Base-by-base conservation (phyloP, 2,888 invertebrate genomes). In the Pedicia rivosa region DNA sequence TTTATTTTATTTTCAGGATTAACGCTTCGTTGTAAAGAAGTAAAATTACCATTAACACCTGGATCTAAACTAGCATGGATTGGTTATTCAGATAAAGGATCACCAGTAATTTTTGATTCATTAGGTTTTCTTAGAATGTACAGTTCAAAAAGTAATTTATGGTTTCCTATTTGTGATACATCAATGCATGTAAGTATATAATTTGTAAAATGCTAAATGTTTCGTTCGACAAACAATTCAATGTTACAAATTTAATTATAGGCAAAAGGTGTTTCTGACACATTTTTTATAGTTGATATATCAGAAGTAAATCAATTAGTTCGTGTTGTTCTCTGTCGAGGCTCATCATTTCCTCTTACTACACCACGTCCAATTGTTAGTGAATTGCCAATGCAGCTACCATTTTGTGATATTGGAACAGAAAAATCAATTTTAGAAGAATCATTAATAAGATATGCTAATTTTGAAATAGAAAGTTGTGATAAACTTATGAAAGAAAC, bases 361-460 rank as follows among this genome's bases (percentile, higher is more conserved):
- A 74, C 77, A 15, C 94, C 94, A 0, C 71, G 83, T 36, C 94
- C 94, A 2, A 79, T 80, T 42, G 67, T 90, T 5, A 67, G 72
- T 10, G 79, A 90, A 52, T 54, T 92, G 43, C 67, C 75, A 3
- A 67, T 87, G 50, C 70, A 72, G 57, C 70, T 86, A 38, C 83
- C 86, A 1, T 55, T 88, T 2, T 87, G 86, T 57, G 83, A 86
- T 51, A 50, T 72, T 45, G 72, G 73, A 13, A 70, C 75, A 0
- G 90, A 92, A 52, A 90, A 90, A 57, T 71, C 80, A 2, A 72
- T 75, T 46, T 66, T 82, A 45, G 94, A 94, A 65, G 81, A 83
- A 50, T 67, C 69, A 44, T 49, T 83, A 25, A 68, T 76, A 44
- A 69, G 76, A 3, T 69, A 74, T 59, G 70, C 74, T 20, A 69